Evolutionary conservation across 2,113 vertebrate genomes (phyloP).

Genomic region (Cynocephalus volans): DNA sequence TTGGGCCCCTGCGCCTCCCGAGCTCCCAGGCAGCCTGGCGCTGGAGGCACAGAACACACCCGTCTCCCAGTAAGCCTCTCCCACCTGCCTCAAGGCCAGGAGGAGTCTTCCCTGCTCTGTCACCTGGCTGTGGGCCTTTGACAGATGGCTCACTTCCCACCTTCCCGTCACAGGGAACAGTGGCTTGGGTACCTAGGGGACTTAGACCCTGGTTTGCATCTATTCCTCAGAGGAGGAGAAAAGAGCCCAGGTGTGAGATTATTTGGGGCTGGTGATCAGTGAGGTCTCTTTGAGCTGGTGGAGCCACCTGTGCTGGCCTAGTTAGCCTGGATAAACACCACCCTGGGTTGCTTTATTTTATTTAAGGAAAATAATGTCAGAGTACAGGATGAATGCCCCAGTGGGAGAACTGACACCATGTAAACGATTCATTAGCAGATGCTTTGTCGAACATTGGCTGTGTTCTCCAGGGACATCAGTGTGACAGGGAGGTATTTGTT

Average conservation of each 20-base stretch:
- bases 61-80: conserved; percentile 63
- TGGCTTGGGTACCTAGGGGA: not conserved
- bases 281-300: conserved; percentile 32
- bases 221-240: conserved; percentile 59
- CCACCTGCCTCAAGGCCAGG: conserved; percentile 60
- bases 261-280: not conserved
- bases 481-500: conserved; percentile 68
- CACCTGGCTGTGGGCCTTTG: conserved; percentile 28
- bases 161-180: not conserved
- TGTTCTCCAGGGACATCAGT: conserved; percentile 18
- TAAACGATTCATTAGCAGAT: conserved; percentile 49
- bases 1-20: conserved; percentile 67
- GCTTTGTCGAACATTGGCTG: conserved; percentile 29
- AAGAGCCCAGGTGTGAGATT: not conserved
- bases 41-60: conserved; percentile 63
- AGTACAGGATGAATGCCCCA: not conserved
- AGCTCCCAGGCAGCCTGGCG: conserved; percentile 80
- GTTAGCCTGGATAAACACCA: conserved; percentile 75
- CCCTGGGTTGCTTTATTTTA: not conserved
- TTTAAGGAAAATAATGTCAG: conserved; percentile 28
- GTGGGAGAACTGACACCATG: not conserved
- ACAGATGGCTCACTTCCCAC: not conserved
- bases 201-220: conserved; percentile 66
- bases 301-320: conserved; percentile 39
- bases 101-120: not conserved